Evolutionary conservation across 2,888 invertebrate species (phyloP).

Genomic region (Pheosia gnoma): DNA sequence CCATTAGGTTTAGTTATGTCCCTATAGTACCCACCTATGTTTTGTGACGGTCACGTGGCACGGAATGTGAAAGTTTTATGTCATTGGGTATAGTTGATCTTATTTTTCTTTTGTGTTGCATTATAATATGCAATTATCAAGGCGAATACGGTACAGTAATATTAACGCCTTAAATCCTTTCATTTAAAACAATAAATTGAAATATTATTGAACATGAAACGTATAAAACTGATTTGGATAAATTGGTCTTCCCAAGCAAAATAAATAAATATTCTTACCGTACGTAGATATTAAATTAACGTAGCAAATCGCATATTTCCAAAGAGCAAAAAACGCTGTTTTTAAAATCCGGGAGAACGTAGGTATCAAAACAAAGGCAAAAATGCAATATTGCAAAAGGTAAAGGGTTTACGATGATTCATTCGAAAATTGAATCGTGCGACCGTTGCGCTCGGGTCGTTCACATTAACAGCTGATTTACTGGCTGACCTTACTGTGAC

Average conservation of each 20-base stretch:
- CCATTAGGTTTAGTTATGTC: slow-evolving; percentile 18
- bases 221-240: no score
- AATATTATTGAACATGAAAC: no score
- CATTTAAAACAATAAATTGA: not conserved
- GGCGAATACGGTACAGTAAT: not conserved
- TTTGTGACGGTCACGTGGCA: slow-evolving; percentile 62
- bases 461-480: slow-evolving; percentile 51
- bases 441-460: slow-evolving; percentile 41
- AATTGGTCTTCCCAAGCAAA: no score
- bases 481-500: slow-evolving; percentile 46
- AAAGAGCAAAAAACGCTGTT: slow-evolving; percentile 8
- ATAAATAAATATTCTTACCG: no score
- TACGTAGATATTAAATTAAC: no score
- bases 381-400: slow-evolving; percentile 13
- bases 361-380: slow-evolving; percentile 11
- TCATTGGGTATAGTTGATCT: not conserved
- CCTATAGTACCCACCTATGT: slow-evolving; percentile 20
- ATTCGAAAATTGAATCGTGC: slow-evolving; percentile 32
- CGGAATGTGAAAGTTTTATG: slow-evolving; percentile 65
- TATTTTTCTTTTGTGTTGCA: not conserved
- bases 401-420: slow-evolving; percentile 41
- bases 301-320: not conserved
- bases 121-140: not conserved
- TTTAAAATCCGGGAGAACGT: slow-evolving; percentile 2
- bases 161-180: slow-evolving; percentile 1